A percentile compares a stretch with the other conserved stretches of the same genome.
Conservation (phyloP, 2,113 vertebrate genomes). For the Synodontis membranacea region DNA sequence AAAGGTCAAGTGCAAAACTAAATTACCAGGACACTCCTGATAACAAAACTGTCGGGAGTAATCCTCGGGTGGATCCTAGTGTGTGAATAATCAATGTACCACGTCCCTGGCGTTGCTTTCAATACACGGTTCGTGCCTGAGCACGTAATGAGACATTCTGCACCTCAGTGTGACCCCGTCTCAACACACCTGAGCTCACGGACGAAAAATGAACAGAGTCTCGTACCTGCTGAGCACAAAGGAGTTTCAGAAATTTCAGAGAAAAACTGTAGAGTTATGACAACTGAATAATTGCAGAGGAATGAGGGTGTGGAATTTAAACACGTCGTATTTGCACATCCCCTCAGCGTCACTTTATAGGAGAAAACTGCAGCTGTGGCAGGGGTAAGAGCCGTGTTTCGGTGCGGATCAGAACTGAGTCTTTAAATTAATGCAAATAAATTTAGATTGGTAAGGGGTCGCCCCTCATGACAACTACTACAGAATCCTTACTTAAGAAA, state of each 20-base stretch:
- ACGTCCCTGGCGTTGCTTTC: not conserved
- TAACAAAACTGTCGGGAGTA: not conserved
- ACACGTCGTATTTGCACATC: not conserved
- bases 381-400: not conserved
- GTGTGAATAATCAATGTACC: not conserved
- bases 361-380: not conserved
- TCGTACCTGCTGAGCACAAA: not conserved
- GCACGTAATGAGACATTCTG: not conserved
- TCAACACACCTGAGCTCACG: conserved; percentile 5
- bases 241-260: not conserved
- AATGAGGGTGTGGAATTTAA: not conserved
- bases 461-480: not conserved
- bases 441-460: not conserved
- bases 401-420: not conserved
- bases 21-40: not conserved
- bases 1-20: not conserved
- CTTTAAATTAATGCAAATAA: not conserved
- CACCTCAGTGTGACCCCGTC: not conserved
- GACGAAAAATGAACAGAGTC: not conserved
- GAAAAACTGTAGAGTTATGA: not conserved
- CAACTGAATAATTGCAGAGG: not conserved
- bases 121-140: conserved; percentile 2
- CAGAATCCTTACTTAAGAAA: not conserved
- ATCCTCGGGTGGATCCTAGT: not conserved
- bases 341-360: not conserved